Percentiles rank a stretch among this genome's conserved stretches.
phyloP scores from a whole-genome alignment of 2,888 invertebrate genomes.

The Calameuta pallipes region DNA sequence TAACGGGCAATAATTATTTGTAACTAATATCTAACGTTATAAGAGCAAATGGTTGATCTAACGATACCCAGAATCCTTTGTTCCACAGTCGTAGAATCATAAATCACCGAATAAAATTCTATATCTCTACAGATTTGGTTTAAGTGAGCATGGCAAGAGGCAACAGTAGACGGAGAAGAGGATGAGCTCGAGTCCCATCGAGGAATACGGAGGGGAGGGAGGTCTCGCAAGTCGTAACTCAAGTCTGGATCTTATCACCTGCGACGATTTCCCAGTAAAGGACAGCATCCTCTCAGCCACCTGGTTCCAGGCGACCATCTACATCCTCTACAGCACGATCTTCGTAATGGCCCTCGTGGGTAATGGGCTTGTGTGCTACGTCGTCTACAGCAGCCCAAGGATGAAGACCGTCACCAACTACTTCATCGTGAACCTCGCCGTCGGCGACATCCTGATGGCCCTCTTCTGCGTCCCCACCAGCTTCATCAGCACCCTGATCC shows the following conservation, averaged over 20 bases:
- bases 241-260: constrained; percentile 16
- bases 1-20: background rate
- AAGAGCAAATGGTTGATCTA: background rate
- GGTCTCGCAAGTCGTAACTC: constrained; percentile 5
- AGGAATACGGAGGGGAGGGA: constrained; percentile 21
- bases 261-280: constrained; percentile 30
- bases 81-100: background rate
- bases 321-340: constrained; percentile 78
- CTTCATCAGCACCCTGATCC: constrained; percentile 81
- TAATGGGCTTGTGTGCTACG: constrained; percentile 86
- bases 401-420: constrained; percentile 95
- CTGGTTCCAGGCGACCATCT: constrained; percentile 75
- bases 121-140: background rate
- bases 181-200: constrained; percentile 11
- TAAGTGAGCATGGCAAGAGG: background rate
- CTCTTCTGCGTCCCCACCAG: constrained; percentile 92
- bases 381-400: constrained; percentile 83
- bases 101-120: background rate
- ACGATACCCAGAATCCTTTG: background rate
- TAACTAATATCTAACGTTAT: background rate
- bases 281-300: constrained; percentile 61
- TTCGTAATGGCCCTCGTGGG: constrained; percentile 79
- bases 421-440: constrained; percentile 89
- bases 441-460: constrained; percentile 92
- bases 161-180: constrained; percentile 15